phyloP scores from a whole-genome alignment of 2,888 invertebrate species.

The Diabrotica balteata region DNA sequence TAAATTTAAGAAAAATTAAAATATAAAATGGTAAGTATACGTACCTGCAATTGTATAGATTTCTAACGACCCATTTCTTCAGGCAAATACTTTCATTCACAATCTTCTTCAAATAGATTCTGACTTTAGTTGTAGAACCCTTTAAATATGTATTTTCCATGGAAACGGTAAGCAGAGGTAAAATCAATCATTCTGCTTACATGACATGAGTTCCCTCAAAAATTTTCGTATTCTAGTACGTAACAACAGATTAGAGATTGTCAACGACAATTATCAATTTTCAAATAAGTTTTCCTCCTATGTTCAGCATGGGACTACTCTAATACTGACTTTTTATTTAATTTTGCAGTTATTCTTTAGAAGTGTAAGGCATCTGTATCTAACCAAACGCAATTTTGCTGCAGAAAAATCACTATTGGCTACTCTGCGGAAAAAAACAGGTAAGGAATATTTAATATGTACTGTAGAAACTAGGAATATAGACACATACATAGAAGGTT shows the following conservation, averaged over 20 bases:
- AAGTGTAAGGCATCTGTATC: slow-evolving; percentile 67
- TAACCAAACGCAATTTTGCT: slow-evolving; percentile 64
- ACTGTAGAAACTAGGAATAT: too few species aligned
- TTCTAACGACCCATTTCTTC: slow-evolving; percentile 14
- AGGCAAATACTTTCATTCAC: slow-evolving; percentile 3
- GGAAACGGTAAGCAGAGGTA: slow-evolving; percentile 34
- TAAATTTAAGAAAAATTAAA: slow-evolving; percentile 1
- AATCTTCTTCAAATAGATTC: slow-evolving; percentile 3
- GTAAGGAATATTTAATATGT: neutral
- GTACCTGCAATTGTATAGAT: slow-evolving; percentile 18
- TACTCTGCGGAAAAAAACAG: slow-evolving; percentile 90
- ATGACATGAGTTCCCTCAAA: slow-evolving; percentile 9
- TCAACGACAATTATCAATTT: too few species aligned
- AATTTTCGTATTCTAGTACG: slow-evolving; percentile 21
- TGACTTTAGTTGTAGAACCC: slow-evolving; percentile 5
- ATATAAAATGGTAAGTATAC: slow-evolving; percentile 34
- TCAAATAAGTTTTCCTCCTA: too few species aligned
- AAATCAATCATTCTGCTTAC: slow-evolving; percentile 11
- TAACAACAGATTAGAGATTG: neutral
- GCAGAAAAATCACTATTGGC: slow-evolving; percentile 78
- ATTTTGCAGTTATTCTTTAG: slow-evolving; percentile 60
- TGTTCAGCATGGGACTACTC: neutral
- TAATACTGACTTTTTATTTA: slow-evolving; percentile 17
- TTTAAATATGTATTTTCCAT: slow-evolving; percentile 43
- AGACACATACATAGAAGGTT: too few species aligned